Evolutionary conservation across 2,888 invertebrate species (phyloP).

Genomic region (Orthonevra nobilis): DNA sequence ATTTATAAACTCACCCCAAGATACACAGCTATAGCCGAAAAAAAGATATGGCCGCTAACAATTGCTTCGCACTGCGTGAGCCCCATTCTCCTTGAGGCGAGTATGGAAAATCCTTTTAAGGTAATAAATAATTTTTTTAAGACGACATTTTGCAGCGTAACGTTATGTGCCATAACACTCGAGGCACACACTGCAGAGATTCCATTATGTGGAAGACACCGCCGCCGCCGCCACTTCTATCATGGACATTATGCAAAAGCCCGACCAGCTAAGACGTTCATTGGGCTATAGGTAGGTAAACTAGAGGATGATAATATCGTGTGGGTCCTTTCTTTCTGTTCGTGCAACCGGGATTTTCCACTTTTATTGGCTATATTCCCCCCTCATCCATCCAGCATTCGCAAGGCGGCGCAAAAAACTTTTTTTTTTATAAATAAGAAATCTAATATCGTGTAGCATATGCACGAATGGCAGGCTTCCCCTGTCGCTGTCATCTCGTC

Average conservation of each 20-base stretch:
- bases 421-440: constrained; percentile 43
- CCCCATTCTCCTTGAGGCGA: constrained; percentile 34
- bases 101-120: constrained; percentile 53
- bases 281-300: constrained; percentile 15
- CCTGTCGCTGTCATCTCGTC: constrained; percentile 30
- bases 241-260: constrained; percentile 50
- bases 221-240: constrained; percentile 11
- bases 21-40: constrained; percentile 22
- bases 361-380: constrained; percentile 48
- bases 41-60: constrained; percentile 53
- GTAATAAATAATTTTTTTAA: constrained; percentile 68
- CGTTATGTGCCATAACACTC: constrained; percentile 55
- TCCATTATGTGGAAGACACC: constrained; percentile 32
- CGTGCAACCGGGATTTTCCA: constrained; percentile 47
- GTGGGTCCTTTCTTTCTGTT: constrained; percentile 36
- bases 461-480: constrained; percentile 39
- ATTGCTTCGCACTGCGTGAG: constrained; percentile 68
- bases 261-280: constrained; percentile 34
- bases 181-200: constrained; percentile 17
- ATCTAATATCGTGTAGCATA: constrained; percentile 52
- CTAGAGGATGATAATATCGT: constrained; percentile 13
- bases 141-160: constrained; percentile 67
- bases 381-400: constrained; percentile 6
- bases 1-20: constrained; percentile 45
- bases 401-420: constrained; percentile 15